Evolutionary conservation across 2,797 vertebrate genomes (phyloP), one percentile per base, ranked within the genome.

Genomic region (Micrastur ruficollis): DNA sequence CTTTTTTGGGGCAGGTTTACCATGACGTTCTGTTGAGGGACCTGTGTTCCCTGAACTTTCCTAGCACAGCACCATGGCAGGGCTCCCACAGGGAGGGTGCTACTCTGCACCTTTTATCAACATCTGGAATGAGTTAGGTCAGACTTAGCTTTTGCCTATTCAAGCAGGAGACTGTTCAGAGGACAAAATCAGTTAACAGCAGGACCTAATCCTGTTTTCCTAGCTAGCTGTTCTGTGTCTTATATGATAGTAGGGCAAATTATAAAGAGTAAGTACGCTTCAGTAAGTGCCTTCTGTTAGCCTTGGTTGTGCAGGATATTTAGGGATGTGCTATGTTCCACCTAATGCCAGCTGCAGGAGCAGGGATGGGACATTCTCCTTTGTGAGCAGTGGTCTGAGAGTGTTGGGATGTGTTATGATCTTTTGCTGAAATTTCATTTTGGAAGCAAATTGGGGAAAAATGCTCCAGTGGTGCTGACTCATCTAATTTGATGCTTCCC

Each of bases 401-500:
- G 32, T 53, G 14, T 32, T 72, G 38, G 46, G n/a, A 58, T 71
- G 34, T 23, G 12, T 79, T 32, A 65, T 13, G 53, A 42, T 61
- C 56, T 79, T 72, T 9, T 36, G 26, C 52, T 88, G 68, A 86
- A 93, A 73, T 86, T 94, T 90, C 14, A 44, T 92, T 95, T 74
- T 71, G 44, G 52, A 82, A 58, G 52, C 84, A 85, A 50, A 71
- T 1, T 0, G 5, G 32, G 52, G 11, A 1, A 5, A 63, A 78
- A 53, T 6, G 4, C 32, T 74, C 36, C 17, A 56, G 25, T 59
- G 40, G 14, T 87, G 62, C 61, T 65, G 90, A 87, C 50, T 94
- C 40, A 89, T 85, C 56, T 92, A 23, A 52, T 87, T 92, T 92
- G 95, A 87, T 50, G 22, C 20, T 83, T 93, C 68, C 74, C 74